Evolutionary conservation across 2,797 vertebrate species (phyloP).

Genomic region (Helarctos malayanus): DNA sequence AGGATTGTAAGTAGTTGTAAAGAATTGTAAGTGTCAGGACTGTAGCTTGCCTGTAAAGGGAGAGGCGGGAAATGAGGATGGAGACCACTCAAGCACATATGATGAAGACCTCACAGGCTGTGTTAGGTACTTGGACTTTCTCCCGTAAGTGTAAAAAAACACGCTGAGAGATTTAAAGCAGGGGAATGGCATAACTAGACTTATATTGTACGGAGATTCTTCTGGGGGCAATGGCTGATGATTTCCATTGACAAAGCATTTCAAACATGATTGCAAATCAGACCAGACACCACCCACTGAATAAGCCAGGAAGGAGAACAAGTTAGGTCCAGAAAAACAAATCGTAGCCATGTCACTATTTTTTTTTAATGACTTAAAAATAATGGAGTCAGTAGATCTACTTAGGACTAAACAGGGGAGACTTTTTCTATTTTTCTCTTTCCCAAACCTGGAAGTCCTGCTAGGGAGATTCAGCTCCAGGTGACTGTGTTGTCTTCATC

Average conservation of each 20-base stretch:
- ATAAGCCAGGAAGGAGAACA: neutral
- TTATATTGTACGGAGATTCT: neutral
- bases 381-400: neutral
- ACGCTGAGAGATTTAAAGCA: neutral
- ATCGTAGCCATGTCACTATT: neutral
- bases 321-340: neutral
- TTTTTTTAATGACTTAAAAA: neutral
- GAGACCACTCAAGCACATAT: no score
- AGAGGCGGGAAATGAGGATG: neutral
- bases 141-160: neutral
- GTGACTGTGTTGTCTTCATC: neutral
- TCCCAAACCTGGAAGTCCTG: neutral
- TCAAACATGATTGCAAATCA: neutral
- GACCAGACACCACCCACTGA: neutral
- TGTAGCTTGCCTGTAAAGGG: neutral
- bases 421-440: neutral
- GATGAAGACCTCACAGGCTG: fast-evolving
- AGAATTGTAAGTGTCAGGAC: neutral
- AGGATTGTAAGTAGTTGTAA: neutral
- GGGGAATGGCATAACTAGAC: neutral
- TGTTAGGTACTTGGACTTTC: neutral
- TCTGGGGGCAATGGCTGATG: neutral
- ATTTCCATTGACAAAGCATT: neutral
- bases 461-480: neutral
- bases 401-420: neutral